Conservation (phyloP, 2,113 vertebrate species). For the Urocolius indicus region DNA sequence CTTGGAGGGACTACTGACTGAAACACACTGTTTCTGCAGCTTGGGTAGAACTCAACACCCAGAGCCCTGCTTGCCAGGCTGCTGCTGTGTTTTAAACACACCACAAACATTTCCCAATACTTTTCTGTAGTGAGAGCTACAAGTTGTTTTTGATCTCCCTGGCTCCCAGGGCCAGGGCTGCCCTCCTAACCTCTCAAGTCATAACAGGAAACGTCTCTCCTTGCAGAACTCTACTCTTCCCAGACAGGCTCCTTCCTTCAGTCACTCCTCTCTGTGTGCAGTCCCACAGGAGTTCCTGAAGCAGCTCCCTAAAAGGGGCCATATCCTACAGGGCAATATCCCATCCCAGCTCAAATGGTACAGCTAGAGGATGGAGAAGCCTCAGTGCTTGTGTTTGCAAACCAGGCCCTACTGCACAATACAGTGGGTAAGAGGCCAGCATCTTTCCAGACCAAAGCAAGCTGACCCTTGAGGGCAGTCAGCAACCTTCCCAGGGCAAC, state of each 20-base stretch:
- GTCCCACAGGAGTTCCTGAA: neutral
- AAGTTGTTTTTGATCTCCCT: neutral
- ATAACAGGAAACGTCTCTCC: slow-evolving; percentile 67
- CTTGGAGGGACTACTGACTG: neutral
- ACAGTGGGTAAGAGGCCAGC: neutral
- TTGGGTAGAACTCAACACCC: neutral
- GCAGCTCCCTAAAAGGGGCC: neutral
- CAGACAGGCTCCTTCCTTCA: slow-evolving; percentile 10
- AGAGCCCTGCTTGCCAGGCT: neutral
- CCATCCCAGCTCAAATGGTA: neutral
- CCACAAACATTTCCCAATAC: neutral
- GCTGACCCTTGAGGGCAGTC: rapidly evolving
- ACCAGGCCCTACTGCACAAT: neutral
- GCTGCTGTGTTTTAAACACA: neutral
- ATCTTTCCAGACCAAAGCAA: neutral
- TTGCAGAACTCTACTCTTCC: slow-evolving; percentile 14
- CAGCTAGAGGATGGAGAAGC: neutral
- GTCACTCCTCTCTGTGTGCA: neutral
- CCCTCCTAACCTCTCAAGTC: slow-evolving; percentile 35
- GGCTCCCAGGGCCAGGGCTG: slow-evolving; percentile 56
- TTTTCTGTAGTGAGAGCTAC: neutral
- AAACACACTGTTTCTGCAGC: neutral
- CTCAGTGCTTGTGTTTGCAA: neutral
- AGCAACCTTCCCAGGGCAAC: neutral
- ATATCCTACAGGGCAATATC: neutral